phyloP scores from a whole-genome alignment of 1,140 invertebrate genomes.

The Thrips palmi region DNA sequence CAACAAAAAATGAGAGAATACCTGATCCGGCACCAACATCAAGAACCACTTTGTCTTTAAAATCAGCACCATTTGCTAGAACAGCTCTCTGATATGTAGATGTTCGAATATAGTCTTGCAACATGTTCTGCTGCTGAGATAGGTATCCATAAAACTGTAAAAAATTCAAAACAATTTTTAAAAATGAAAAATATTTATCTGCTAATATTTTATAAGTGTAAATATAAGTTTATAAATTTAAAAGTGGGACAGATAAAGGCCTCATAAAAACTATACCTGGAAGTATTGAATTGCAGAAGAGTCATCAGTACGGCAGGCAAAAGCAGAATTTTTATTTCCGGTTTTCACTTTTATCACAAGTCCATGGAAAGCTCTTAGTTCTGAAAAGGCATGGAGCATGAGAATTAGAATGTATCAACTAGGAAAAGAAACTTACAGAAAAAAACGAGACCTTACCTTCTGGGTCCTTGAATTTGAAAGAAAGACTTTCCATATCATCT shows the following conservation, averaged over 20 bases:
- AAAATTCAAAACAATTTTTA: constrained; percentile 11
- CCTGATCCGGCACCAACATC: constrained; percentile 96
- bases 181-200: constrained; percentile 4
- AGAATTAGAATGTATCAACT: not conserved
- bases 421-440: constrained; percentile 5
- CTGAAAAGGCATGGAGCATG: constrained; percentile 23
- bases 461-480: constrained; percentile 18
- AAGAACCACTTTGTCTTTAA: constrained; percentile 79
- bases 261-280: constrained; percentile 31
- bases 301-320: constrained; percentile 91
- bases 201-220: not conserved
- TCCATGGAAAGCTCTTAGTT: constrained; percentile 59
- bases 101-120: constrained; percentile 96
- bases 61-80: constrained; percentile 81
- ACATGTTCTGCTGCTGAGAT: constrained; percentile 99
- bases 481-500: constrained; percentile 19
- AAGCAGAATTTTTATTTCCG: constrained; percentile 64
- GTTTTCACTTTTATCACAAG: constrained; percentile 57
- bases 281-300: constrained; percentile 96
- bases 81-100: constrained; percentile 97
- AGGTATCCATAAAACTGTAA: constrained; percentile 96
- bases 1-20: constrained; percentile 95
- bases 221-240: not conserved
- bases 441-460: constrained; percentile 13
- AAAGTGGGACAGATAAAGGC: not conserved